These are phyloP conservation scores for Spheniscus mendiculus DNA, from an alignment of 2,113 vertebrate genomes.

Conservation along the genomic window DNA sequence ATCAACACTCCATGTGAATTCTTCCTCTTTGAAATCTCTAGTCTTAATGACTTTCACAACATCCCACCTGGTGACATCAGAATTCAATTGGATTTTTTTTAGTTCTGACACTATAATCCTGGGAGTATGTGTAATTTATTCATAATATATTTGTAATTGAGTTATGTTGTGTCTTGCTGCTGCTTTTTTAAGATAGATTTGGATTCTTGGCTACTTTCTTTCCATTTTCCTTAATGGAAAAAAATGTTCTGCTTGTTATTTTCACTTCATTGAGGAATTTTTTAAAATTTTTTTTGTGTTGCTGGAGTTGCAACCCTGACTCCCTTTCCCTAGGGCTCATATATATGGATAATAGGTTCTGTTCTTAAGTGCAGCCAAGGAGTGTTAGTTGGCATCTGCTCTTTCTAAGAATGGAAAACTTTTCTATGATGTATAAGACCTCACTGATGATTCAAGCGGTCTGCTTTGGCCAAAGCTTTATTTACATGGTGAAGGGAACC, in stretches of 20 bases:
- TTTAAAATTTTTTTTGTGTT: neutral
- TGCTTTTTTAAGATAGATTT: neutral
- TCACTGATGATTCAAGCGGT: conserved; percentile 7
- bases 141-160: neutral
- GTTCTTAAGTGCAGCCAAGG: neutral
- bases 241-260: neutral
- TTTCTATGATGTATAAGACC: neutral
- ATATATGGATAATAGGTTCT: neutral
- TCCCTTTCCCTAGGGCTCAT: neutral
- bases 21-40: neutral
- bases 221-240: neutral
- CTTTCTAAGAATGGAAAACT: conserved; percentile 61
- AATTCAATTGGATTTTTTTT: neutral
- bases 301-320: neutral
- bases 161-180: neutral
- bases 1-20: neutral
- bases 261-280: neutral
- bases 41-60: neutral
- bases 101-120: neutral
- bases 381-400: neutral
- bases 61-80: neutral
- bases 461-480: conserved; percentile 42
- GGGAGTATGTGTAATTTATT: neutral
- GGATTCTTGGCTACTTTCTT: neutral
- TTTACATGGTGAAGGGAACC: conserved; percentile 52